Evolutionary conservation across 2,113 vertebrate genomes (phyloP).

Genomic region (Cyanoderma ruficeps): DNA sequence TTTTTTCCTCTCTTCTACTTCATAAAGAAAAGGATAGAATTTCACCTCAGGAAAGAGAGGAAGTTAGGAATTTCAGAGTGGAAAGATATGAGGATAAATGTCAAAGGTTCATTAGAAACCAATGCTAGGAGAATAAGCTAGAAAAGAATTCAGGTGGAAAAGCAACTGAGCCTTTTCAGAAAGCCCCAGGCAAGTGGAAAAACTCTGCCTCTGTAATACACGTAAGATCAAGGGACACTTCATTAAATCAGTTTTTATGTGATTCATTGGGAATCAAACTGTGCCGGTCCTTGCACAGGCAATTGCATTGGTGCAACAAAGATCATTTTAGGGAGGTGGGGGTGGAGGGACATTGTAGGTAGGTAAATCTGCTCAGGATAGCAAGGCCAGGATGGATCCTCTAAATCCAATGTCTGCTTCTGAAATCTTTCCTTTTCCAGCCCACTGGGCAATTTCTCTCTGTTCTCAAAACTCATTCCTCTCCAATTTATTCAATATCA

Average conservation of each 20-base stretch:
- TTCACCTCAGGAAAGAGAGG: background rate
- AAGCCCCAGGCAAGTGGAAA: slow-evolving; percentile 15
- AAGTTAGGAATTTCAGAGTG: background rate
- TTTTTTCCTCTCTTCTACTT: background rate
- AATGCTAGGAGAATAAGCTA: background rate
- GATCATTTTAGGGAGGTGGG: background rate
- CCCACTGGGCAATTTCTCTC: background rate
- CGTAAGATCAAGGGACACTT: background rate
- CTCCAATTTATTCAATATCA: slow-evolving; percentile 34
- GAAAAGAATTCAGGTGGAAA: slow-evolving; percentile 12
- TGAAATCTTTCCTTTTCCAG: background rate
- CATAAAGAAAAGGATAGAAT: slow-evolving; percentile 20
- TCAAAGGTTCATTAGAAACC: slow-evolving; percentile 1
- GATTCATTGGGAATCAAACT: background rate
- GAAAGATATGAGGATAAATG: slow-evolving; percentile 11
- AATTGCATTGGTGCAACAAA: background rate
- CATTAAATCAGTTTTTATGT: slow-evolving; percentile 14
- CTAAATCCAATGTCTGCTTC: background rate
- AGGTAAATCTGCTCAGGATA: background rate
- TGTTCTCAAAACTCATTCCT: slow-evolving; percentile 1
- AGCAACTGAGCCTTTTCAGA: slow-evolving; percentile 17
- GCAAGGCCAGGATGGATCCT: background rate
- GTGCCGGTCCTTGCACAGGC: background rate
- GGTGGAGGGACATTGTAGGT: background rate
- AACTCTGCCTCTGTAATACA: background rate